These are phyloP conservation scores for Lerema accius DNA, from an alignment of 1,140 invertebrate genomes.

Conservation along the genomic window DNA sequence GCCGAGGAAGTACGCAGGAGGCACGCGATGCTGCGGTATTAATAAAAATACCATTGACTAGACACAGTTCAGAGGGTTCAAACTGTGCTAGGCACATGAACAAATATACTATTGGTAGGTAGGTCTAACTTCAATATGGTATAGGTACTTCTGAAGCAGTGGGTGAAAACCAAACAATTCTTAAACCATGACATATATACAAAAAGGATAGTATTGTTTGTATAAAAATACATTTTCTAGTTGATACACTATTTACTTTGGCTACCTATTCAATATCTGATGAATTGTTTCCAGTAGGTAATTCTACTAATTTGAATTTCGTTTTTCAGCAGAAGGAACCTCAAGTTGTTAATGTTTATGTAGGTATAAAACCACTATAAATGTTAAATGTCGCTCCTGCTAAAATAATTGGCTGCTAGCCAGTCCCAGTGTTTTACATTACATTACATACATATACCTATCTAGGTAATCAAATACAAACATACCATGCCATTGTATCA, in stretches of 20 bases:
- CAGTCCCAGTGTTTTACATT: background rate
- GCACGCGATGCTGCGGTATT: conserved; percentile 3
- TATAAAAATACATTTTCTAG: too few species aligned
- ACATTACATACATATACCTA: too few species aligned
- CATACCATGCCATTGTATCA: background rate
- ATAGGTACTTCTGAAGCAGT: too few species aligned
- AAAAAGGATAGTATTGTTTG: too few species aligned
- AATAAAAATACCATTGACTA: background rate
- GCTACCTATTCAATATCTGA: too few species aligned
- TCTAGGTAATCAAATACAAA: background rate
- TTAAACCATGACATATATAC: too few species aligned
- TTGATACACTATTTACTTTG: too few species aligned
- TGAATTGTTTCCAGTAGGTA: too few species aligned
- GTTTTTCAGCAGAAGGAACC: background rate
- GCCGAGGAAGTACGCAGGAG: conserved; percentile 7
- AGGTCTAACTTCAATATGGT: too few species aligned
- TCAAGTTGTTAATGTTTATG: background rate
- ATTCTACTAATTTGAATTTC: background rate
- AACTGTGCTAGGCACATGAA: too few species aligned
- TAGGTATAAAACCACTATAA: background rate
- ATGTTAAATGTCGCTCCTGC: background rate
- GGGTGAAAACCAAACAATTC: too few species aligned
- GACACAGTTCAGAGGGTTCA: background rate
- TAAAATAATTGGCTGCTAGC: background rate
- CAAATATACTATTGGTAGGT: too few species aligned